A percentile compares a stretch with the other conserved stretches of the same genome.
Conservation (phyloP, 2,888 invertebrate genomes). For the Thymelicus sylvestris region DNA sequence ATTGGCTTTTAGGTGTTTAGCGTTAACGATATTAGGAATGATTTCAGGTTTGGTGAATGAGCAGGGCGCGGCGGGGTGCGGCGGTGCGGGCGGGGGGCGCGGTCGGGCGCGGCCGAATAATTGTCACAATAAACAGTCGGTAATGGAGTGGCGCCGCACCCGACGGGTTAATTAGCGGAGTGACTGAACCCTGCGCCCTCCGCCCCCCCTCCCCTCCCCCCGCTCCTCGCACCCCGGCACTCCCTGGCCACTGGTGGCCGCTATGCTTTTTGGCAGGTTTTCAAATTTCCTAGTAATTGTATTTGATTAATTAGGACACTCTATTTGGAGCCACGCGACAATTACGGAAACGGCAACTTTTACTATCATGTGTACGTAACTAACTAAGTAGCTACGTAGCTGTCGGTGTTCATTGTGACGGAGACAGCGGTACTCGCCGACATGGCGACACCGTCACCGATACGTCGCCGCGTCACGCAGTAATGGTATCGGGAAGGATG, state of each 20-base stretch:
- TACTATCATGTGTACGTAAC: neutral
- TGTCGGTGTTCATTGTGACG: no score
- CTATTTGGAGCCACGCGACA: neutral
- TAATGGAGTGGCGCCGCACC: slow-evolving; percentile 75
- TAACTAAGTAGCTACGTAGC: no score
- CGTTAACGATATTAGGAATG: slow-evolving; percentile 31
- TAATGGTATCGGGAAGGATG: no score
- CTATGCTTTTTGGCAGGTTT: slow-evolving; percentile 19
- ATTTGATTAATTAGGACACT: neutral
- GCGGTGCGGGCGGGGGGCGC: slow-evolving; percentile 46
- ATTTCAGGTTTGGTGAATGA: slow-evolving; percentile 39
- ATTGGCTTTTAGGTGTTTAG: slow-evolving; percentile 34
- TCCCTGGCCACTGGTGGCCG: slow-evolving; percentile 16
- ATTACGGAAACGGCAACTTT: no score
- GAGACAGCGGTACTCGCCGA: no score
- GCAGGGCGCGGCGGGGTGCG: slow-evolving; percentile 34
- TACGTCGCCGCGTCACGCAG: no score
- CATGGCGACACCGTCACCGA: no score
- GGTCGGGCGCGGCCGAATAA: slow-evolving; percentile 54
- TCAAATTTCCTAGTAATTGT: neutral
- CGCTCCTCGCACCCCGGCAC: slow-evolving; percentile 11
- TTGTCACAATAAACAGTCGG: slow-evolving; percentile 78
- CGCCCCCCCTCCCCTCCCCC: slow-evolving; percentile 10
- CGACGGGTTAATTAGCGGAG: slow-evolving; percentile 50
- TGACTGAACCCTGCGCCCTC: slow-evolving; percentile 40